These are phyloP conservation scores for Astropecten irregularis DNA, from an alignment of 53 echinoderm and acorn worm genomes.

Conservation along the genomic window DNA sequence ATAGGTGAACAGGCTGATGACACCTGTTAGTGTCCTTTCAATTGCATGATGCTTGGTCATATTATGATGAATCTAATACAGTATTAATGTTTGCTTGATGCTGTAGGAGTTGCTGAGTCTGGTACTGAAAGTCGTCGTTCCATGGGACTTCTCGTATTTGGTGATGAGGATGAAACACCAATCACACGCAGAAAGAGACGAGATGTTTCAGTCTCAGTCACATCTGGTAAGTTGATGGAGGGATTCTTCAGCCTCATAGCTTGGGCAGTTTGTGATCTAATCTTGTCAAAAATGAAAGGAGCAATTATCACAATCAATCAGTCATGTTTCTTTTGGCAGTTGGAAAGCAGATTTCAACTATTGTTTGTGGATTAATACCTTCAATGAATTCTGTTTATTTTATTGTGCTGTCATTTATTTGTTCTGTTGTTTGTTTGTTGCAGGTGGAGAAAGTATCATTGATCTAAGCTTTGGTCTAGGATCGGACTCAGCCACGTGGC, in stretches of 20 bases:
- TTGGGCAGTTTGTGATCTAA: background rate
- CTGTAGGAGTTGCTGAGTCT: background rate
- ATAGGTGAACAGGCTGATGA: background rate
- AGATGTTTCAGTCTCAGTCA: background rate
- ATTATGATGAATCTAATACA: background rate
- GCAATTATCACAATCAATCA: background rate
- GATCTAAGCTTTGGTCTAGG: background rate
- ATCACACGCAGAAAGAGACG: constrained; percentile 1
- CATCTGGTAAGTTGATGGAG: background rate
- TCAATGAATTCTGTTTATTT: background rate
- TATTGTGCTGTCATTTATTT: background rate
- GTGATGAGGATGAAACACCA: constrained; percentile 7
- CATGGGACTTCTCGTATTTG: constrained; percentile 35
- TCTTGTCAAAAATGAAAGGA: background rate
- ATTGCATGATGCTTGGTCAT: background rate
- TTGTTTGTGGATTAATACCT: background rate
- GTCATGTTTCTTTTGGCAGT: background rate
- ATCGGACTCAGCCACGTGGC: background rate
- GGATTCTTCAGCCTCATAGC: background rate
- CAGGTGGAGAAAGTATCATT: constrained; percentile 7
- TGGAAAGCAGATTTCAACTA: background rate
- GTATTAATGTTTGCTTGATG: background rate
- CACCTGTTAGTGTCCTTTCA: background rate
- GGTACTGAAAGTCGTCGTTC: constrained; percentile 44
- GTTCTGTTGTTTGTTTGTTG: background rate